These are phyloP conservation scores for Daubentonia madagascariensis DNA, from an alignment of 2,113 vertebrate species.

Conservation along the genomic window DNA sequence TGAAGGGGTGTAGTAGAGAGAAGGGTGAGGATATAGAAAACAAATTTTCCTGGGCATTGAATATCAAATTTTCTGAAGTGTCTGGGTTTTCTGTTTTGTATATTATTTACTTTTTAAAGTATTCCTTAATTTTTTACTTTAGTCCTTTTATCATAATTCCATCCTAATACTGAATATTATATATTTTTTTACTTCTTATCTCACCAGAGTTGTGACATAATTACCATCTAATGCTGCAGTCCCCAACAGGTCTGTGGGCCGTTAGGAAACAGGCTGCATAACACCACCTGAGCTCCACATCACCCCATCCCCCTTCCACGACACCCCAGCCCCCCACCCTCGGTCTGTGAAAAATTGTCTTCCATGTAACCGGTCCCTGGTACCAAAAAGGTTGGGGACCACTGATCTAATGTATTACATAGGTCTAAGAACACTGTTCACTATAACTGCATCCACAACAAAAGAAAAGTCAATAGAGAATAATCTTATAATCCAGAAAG, in stretches of 20 bases:
- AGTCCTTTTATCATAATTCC: neutral
- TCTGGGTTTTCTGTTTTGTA: neutral
- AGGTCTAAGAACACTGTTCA: neutral
- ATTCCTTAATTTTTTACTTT: neutral
- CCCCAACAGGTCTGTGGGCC: no score
- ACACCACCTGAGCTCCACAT: no score
- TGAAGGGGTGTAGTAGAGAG: neutral
- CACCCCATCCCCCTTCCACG: no score
- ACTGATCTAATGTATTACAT: neutral
- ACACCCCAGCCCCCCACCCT: no score
- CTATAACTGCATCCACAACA: neutral
- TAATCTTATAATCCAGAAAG: neutral
- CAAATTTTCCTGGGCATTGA: neutral
- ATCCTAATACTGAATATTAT: neutral
- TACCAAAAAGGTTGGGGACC: no score
- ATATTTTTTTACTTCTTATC: neutral
- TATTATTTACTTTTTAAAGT: conserved; percentile 9
- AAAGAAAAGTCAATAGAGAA: conserved; percentile 12
- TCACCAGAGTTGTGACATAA: neutral
- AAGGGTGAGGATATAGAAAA: neutral
- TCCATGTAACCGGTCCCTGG: no score
- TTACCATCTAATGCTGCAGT: no score
- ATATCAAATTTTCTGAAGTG: neutral
- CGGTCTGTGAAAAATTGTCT: no score
- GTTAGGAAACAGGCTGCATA: no score